Percentiles rank a stretch among this genome's conserved stretches.
Conservation (phyloP, 92 coral and sea anemone genomes). For the Parazoanthus darwini region DNA sequence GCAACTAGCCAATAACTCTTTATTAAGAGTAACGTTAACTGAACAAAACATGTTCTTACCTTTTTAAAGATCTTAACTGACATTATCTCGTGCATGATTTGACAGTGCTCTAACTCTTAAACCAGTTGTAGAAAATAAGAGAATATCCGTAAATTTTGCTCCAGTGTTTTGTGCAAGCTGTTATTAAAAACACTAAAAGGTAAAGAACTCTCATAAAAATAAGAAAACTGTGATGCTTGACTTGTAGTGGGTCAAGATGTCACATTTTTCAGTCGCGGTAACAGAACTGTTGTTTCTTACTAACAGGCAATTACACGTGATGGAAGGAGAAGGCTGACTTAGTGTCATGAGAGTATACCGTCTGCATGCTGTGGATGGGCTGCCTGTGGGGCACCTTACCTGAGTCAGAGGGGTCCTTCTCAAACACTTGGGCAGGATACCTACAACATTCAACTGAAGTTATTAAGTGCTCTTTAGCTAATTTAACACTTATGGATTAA, state of each 20-base stretch:
- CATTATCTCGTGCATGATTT: too few relatives aligned
- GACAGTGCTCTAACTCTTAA: too few relatives aligned
- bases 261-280: not conserved
- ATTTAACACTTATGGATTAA: not conserved
- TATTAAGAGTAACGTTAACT: too few relatives aligned
- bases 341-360: conserved; percentile 32
- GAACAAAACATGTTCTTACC: too few relatives aligned
- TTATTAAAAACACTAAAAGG: too few relatives aligned
- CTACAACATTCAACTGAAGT: conserved; percentile 55
- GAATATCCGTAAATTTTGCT: too few relatives aligned
- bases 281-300: conserved; percentile 30
- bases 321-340: not conserved
- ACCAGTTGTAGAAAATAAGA: too few relatives aligned
- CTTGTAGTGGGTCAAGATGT: not conserved
- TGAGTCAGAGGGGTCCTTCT: conserved; percentile 89
- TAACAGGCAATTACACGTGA: conserved; percentile 30
- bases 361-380: conserved; percentile 14
- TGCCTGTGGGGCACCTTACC: conserved; percentile 69
- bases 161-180: not conserved
- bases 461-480: not conserved
- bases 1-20: too few relatives aligned
- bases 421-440: conserved; percentile 97
- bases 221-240: not conserved
- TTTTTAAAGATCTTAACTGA: too few relatives aligned
- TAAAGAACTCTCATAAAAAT: too few relatives aligned